phyloP scores from a whole-genome alignment of 2,888 invertebrate genomes.

The Heliothis peltigera region DNA sequence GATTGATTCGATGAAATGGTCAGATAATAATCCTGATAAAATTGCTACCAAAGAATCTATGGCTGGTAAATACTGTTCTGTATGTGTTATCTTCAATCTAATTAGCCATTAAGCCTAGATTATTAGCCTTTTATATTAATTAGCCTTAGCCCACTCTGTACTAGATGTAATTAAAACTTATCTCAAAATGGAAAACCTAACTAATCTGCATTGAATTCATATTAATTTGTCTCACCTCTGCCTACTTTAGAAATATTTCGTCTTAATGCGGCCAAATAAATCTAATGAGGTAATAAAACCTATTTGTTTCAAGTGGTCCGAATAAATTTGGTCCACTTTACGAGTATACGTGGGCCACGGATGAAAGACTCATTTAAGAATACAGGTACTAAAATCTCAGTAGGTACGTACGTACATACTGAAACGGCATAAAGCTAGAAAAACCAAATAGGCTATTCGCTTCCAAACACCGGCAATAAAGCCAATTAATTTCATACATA shows the following conservation, averaged over 20 bases:
- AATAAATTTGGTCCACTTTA: constrained; percentile 27
- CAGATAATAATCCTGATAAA: background rate
- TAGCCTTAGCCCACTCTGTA: background rate
- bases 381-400: constrained; percentile 33
- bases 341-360: constrained; percentile 27
- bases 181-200: constrained; percentile 1
- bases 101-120: background rate
- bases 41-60: background rate
- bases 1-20: background rate
- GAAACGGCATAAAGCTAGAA: constrained; percentile 17
- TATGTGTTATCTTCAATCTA: background rate
- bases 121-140: too few species aligned
- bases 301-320: constrained; percentile 28
- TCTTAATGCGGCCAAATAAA: background rate
- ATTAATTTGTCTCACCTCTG: background rate
- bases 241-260: background rate
- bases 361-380: constrained; percentile 8
- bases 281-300: constrained; percentile 23
- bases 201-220: constrained; percentile 2
- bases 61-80: background rate
- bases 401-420: background rate
- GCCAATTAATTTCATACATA: constrained; percentile 51
- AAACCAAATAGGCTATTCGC: constrained; percentile 21
- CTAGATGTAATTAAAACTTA: background rate
- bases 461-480: constrained; percentile 31